Percentiles rank a stretch among this genome's conserved stretches.
Evolutionary conservation across 2,797 vertebrate genomes (phyloP).

Genomic region (Bucorvus abyssinicus): DNA sequence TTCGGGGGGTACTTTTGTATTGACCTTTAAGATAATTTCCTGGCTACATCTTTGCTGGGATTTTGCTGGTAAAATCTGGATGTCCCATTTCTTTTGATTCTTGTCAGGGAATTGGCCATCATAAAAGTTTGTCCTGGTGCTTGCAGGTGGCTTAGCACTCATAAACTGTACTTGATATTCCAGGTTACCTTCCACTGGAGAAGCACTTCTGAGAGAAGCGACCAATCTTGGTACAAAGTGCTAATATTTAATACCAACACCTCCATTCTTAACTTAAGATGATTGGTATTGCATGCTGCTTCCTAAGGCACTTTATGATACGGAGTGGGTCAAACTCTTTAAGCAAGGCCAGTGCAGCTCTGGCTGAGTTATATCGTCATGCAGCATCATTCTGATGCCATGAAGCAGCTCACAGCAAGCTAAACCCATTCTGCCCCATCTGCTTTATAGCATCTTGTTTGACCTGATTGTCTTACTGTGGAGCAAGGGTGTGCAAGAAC

Average conservation of each 20-base stretch:
- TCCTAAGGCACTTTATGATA: neutral
- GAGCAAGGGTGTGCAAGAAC: neutral
- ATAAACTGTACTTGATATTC: neutral
- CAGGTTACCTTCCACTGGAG: neutral
- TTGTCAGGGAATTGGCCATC: neutral
- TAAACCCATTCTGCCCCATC: neutral
- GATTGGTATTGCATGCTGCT: neutral
- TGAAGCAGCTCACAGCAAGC: neutral
- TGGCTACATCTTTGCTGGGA: neutral
- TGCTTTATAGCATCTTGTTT: neutral
- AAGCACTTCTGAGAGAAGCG: neutral
- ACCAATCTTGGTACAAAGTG: neutral
- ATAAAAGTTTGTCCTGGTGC: neutral
- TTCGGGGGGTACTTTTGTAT: neutral
- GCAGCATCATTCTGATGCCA: neutral
- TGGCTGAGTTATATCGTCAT: neutral
- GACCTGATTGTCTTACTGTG: neutral
- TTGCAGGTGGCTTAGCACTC: neutral
- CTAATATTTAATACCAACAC: neutral
- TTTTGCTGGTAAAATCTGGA: slow-evolving; percentile 22
- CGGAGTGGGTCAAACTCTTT: neutral
- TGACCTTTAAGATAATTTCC: slow-evolving; percentile 35
- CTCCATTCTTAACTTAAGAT: neutral
- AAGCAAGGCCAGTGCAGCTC: neutral
- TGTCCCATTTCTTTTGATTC: slow-evolving; percentile 22